Evolutionary conservation across 2,888 invertebrate species (phyloP).

Genomic region (Erebia palarica): DNA sequence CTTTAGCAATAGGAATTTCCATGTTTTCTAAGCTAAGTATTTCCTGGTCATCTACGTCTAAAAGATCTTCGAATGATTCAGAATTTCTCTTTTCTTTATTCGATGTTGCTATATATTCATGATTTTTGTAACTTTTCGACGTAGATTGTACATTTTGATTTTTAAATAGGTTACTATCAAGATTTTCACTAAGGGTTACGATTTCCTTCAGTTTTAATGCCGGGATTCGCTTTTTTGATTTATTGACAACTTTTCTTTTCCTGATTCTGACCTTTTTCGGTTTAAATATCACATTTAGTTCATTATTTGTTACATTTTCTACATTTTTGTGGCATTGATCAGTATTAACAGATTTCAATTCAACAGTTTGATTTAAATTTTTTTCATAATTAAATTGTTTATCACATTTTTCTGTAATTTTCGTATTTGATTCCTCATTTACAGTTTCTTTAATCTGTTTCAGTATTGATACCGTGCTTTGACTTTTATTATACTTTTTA

Average conservation of each 20-base stretch:
- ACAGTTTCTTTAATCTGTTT: not conserved
- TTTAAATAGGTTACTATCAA: not conserved
- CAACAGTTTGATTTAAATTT: not conserved
- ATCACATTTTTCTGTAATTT: not conserved
- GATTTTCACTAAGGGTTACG: not conserved
- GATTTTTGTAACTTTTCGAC: not conserved
- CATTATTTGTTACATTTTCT: not conserved
- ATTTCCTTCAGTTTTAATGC: not conserved
- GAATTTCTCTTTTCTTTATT: constrained; percentile 21
- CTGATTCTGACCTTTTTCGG: not conserved
- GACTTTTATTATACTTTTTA: not conserved
- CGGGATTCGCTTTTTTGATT: not conserved
- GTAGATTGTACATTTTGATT: not conserved
- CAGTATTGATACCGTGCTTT: not conserved
- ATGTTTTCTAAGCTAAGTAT: constrained; percentile 40
- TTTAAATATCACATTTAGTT: not conserved
- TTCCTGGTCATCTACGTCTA: constrained; percentile 35
- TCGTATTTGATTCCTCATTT: not conserved
- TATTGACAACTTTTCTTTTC: not conserved
- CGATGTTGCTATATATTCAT: not conserved
- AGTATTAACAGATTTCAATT: not conserved
- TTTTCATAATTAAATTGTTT: not conserved
- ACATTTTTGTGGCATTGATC: no score
- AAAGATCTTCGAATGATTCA: constrained; percentile 27
- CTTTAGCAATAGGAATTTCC: constrained; percentile 36